Evolutionary conservation across 2,797 vertebrate species (phyloP).

Genomic region (Sorex maritimensis): DNA sequence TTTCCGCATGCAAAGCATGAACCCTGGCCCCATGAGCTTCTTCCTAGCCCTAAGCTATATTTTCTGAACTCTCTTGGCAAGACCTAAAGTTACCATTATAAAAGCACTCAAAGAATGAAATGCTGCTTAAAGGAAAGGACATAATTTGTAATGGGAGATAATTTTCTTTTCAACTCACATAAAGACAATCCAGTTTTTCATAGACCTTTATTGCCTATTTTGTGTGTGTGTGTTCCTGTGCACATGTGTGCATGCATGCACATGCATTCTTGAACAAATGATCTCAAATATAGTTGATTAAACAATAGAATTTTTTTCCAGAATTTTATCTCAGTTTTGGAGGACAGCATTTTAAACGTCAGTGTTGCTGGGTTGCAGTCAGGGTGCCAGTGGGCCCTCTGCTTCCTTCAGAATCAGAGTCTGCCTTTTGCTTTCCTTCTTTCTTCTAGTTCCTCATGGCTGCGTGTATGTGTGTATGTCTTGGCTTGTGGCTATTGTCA

Average conservation of each 20-base stretch:
- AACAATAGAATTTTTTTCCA: not conserved
- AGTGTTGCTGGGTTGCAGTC: not conserved
- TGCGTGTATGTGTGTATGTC: not conserved
- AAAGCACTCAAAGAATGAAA: not conserved
- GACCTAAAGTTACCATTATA: not conserved
- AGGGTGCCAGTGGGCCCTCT: not conserved
- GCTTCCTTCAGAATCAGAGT: not conserved
- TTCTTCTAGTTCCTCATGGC: not conserved
- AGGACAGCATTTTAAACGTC: not conserved
- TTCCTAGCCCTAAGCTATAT: not conserved
- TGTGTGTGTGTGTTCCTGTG: too few relatives aligned
- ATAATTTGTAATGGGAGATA: not conserved
- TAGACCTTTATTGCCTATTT: not conserved
- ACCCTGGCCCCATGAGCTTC: not conserved
- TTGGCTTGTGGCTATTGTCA: not conserved
- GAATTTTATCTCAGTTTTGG: not conserved
- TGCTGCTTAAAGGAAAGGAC: not conserved
- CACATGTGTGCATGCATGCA: not conserved
- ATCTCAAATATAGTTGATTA: not conserved
- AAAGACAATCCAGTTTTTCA: not conserved
- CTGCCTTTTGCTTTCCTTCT: not conserved
- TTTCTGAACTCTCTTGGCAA: not conserved
- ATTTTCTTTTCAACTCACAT: not conserved
- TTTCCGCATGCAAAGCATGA: too few relatives aligned
- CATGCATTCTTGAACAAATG: not conserved